These are phyloP conservation scores for Caenorhabditis imperialis DNA, from an alignment of 2,888 invertebrate genomes.

Conservation along the genomic window DNA sequence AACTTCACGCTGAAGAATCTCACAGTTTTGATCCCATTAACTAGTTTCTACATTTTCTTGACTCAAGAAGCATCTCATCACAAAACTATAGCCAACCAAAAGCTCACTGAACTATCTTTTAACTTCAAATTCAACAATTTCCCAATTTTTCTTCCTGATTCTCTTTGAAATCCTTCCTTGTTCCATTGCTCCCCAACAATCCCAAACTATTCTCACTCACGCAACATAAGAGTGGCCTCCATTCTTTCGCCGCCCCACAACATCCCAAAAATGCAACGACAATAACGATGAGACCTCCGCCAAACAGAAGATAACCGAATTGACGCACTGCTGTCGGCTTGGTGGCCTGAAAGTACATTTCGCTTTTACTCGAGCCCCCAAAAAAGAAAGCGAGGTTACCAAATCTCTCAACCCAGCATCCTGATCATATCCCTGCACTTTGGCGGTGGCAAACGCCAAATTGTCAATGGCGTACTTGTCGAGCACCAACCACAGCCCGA, in stretches of 20 bases:
- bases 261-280: constrained; percentile 77
- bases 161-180: too few relatives aligned
- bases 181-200: not conserved
- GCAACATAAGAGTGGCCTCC: constrained; percentile 77
- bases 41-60: too few relatives aligned
- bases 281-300: constrained; percentile 76
- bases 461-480: constrained; percentile 77
- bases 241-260: constrained; percentile 77
- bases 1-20: too few relatives aligned
- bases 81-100: too few relatives aligned
- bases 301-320: constrained; percentile 74
- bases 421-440: constrained; percentile 73
- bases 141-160: too few relatives aligned
- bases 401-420: constrained; percentile 75
- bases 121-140: too few relatives aligned
- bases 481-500: constrained; percentile 76
- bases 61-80: too few relatives aligned
- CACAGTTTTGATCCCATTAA: too few relatives aligned
- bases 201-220: constrained; percentile 52
- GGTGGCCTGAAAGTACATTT: constrained; percentile 58
- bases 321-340: constrained; percentile 74
- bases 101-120: too few relatives aligned
- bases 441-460: constrained; percentile 73
- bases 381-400: too few relatives aligned
- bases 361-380: not conserved